Base-by-base conservation (phyloP, 2,797 vertebrate genomes). In the Scyliorhinus canicula region DNA sequence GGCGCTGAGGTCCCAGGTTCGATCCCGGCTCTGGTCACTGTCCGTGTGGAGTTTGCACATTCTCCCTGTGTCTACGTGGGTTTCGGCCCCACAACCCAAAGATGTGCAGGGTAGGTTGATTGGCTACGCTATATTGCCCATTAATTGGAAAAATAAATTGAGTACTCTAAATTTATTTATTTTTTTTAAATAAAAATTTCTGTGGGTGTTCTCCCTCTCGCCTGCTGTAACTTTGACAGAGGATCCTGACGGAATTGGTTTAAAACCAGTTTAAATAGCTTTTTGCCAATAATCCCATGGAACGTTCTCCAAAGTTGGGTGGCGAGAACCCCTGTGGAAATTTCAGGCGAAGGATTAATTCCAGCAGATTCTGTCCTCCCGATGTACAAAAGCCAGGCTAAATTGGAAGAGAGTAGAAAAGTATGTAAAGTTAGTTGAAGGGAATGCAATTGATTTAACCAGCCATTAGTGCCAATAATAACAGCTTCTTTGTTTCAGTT, bases 401-500 rank as follows among this genome's bases (percentile, higher is more conserved):
- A 65, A 40, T 65, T 91, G 57, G n/a, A 63, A 40, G 60, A 91
- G 88, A 91, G n/a, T 91, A 40, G 88, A n/a, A 35, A 63, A 24
- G 57, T 14, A 91, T 63, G 60, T 63, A 40, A 63, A 19, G 88
- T 91, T 63, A 65, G 8, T 65, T 8, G 24, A 65, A 26, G 35
- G n/a, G n/a, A 65, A 91, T 44, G 60, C 60, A 9, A 91, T 65
- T 91, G n/a, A 91, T 91, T 44, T 44, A 91, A 65, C n/a, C 21
- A 91, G 11, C 52, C 31, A n/a, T 91, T 31, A 60, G 4, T n/a
- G 60, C 88, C 88, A 91, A 65, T 91, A 65, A 65, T 65, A 91
- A 65, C 88, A 91, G 60, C 60, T 91, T 91, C 88, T 65, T 91
- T 91, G 26, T 35, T 55, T 94, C 65, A 69, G 67, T 94, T 74